Conservation (phyloP, 2,113 vertebrate species). For the Chiloscyllium plagiosum region DNA sequence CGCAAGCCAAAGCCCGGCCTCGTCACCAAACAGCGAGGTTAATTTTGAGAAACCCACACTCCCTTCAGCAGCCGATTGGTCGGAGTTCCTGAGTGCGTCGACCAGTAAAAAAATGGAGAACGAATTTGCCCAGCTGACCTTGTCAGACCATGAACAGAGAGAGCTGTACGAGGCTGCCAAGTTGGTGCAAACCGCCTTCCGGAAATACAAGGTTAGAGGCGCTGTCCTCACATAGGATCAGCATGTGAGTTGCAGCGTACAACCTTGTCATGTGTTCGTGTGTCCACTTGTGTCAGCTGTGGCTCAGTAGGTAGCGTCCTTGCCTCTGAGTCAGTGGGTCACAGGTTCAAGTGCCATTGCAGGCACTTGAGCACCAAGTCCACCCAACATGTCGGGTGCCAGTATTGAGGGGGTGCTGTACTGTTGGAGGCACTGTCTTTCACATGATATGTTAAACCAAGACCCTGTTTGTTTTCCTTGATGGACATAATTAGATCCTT, state of each 20-base stretch:
- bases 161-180: constrained; percentile 95
- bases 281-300: neutral
- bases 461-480: neutral
- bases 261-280: neutral
- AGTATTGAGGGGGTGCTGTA: neutral
- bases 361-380: neutral
- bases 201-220: constrained; percentile 87
- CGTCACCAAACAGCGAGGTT: constrained; percentile 73
- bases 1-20: constrained; percentile 81
- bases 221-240: neutral
- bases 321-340: neutral
- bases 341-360: neutral
- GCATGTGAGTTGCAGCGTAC: neutral
- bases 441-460: neutral
- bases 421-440: neutral
- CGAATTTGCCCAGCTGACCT: constrained; percentile 91
- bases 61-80: constrained; percentile 89
- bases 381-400: neutral
- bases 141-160: constrained; percentile 93
- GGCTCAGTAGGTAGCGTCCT: neutral
- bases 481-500: neutral
- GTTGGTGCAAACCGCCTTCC: constrained; percentile 95
- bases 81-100: constrained; percentile 89
- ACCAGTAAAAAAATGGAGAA: constrained; percentile 90
- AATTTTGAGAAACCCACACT: constrained; percentile 79